Percentiles rank a stretch among this genome's conserved stretches.
These are phyloP conservation scores for Pterophyllum scalare DNA, from an alignment of 2,113 vertebrate genomes.

Conservation along the genomic window DNA sequence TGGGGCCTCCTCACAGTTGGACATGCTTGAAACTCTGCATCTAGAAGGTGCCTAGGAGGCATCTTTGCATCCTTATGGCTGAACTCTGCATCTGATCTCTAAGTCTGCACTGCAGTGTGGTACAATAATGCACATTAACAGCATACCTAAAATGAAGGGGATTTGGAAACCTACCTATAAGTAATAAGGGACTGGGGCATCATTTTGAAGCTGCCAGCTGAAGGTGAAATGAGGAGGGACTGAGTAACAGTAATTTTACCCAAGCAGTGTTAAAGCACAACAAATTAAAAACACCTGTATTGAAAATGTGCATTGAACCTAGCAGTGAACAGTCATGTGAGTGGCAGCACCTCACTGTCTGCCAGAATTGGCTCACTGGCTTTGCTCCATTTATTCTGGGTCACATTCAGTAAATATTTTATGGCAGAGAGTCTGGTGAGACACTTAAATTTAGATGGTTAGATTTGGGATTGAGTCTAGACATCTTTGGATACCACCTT, in stretches of 20 bases:
- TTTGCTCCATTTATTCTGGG: conserved; percentile 59
- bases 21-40: not conserved
- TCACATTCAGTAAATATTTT: conserved; percentile 67
- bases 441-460: conserved; percentile 55
- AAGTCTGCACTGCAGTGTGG: not conserved
- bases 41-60: too few species aligned
- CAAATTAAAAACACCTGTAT: not conserved
- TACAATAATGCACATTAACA: not conserved
- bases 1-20: not conserved
- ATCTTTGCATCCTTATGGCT: not conserved
- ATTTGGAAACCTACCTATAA: not conserved
- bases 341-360: conserved; percentile 4
- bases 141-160: not conserved
- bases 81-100: not conserved
- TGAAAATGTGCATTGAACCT: not conserved
- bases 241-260: not conserved
- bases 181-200: not conserved
- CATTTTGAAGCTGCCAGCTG: not conserved
- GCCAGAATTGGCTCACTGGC: not conserved
- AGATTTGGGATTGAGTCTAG: conserved; percentile 35
- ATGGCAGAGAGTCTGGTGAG: conserved; percentile 50
- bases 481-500: conserved; percentile 4
- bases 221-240: not conserved
- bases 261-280: not conserved
- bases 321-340: not conserved